Percentiles rank a stretch among this genome's conserved stretches.
Conservation (phyloP, 2,888 invertebrate genomes). For the Panzeria rudis region DNA sequence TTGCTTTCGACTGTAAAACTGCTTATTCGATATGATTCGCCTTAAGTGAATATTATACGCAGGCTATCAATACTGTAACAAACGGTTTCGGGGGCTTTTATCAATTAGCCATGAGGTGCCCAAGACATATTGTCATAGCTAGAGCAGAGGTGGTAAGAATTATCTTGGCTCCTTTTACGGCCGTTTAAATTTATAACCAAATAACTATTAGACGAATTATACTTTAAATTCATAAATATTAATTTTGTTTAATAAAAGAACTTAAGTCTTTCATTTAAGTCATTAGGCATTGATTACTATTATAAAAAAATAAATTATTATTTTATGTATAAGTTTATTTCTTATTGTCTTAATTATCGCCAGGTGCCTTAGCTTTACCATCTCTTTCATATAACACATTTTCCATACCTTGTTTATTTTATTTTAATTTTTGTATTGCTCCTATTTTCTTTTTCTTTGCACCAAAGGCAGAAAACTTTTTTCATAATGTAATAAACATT, state of each 20-base stretch:
- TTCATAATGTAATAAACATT: conserved; percentile 65
- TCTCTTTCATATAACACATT: conserved; percentile 30
- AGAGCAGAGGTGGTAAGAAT: conserved; percentile 3
- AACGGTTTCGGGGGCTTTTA: conserved; percentile 59
- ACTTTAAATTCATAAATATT: neutral
- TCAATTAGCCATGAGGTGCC: conserved; percentile 66
- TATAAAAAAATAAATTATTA: no score
- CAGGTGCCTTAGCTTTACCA: conserved; percentile 16
- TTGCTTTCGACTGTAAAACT: conserved; percentile 63
- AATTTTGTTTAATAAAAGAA: no score
- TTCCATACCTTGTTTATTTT: conserved; percentile 56
- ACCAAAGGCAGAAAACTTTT: conserved; percentile 35
- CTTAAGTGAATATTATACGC: conserved; percentile 63
- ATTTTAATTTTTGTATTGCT: conserved; percentile 25
- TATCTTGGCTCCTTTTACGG: neutral
- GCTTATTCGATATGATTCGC: conserved; percentile 58
- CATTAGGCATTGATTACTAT: no score
- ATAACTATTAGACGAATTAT: neutral
- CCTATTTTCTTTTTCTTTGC: conserved; percentile 18
- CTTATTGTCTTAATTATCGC: neutral
- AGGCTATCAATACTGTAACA: conserved; percentile 62
- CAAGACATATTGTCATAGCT: conserved; percentile 62
- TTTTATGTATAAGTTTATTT: neutral
- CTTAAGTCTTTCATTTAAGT: no score
- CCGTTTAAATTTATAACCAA: neutral